Evolutionary conservation across 2,797 vertebrate genomes (phyloP).

Genomic region (Cichlasoma orientale): DNA sequence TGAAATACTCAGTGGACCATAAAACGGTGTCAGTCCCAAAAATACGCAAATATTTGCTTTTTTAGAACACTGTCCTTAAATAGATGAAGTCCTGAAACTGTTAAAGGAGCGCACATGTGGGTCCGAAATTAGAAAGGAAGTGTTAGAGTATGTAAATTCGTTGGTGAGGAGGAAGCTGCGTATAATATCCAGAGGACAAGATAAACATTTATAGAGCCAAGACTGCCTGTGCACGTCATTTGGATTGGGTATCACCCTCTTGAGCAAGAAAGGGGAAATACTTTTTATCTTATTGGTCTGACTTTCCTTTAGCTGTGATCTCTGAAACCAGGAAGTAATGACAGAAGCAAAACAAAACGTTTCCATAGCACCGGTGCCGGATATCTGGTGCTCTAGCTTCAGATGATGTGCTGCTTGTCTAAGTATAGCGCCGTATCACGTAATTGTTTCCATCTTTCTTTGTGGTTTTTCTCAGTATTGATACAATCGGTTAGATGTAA

Average conservation of each 20-base stretch:
- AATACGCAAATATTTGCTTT: constrained; percentile 56
- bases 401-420: constrained; percentile 13
- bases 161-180: constrained; percentile 2
- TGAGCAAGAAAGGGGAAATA: neutral
- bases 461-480: constrained; percentile 2
- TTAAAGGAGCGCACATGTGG: constrained; percentile 54
- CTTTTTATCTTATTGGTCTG: constrained; percentile 9
- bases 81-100: constrained; percentile 55
- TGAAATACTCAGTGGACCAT: constrained; percentile 45
- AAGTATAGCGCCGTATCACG: constrained; percentile 32
- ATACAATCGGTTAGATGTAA: neutral
- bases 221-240: constrained; percentile 19
- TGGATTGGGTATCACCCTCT: constrained; percentile 15
- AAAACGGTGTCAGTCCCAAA: constrained; percentile 69
- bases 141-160: constrained; percentile 52
- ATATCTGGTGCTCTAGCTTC: constrained; percentile 30
- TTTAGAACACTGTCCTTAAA: constrained; percentile 53
- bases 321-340: constrained; percentile 43
- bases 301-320: constrained; percentile 17
- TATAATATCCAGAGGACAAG: constrained; percentile 8
- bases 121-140: constrained; percentile 59
- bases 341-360: constrained; percentile 26
- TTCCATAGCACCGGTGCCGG: constrained; percentile 17
- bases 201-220: constrained; percentile 30
- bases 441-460: constrained; percentile 12